A percentile compares a stretch with the other conserved stretches of the same genome.
These are phyloP conservation scores for Sardinella longiceps DNA, from an alignment of 2,797 vertebrate species.

Conservation along the genomic window DNA sequence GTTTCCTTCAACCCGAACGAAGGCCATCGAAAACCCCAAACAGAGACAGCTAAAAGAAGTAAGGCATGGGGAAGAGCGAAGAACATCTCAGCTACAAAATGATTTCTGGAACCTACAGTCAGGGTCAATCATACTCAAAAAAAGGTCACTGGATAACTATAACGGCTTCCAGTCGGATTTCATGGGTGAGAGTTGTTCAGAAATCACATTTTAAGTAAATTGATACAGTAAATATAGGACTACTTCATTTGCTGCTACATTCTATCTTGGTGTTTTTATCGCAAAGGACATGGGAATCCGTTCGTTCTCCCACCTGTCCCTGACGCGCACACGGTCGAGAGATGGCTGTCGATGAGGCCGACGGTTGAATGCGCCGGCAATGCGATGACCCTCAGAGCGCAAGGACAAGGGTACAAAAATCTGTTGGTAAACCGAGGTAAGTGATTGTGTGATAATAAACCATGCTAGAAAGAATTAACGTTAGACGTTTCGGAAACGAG, in stretches of 20 bases:
- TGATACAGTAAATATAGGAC: no score
- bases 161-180: background rate
- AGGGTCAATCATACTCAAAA: background rate
- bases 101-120: background rate
- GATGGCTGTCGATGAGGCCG: conserved; percentile 65
- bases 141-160: background rate
- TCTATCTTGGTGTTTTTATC: background rate
- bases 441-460: no score
- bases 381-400: conserved; percentile 69
- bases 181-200: background rate
- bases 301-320: conserved; percentile 43
- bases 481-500: no score
- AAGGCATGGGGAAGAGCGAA: background rate
- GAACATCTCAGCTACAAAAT: background rate
- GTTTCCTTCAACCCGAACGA: background rate
- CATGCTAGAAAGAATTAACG: no score
- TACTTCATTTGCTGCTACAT: background rate
- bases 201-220: no score
- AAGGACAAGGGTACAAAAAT: conserved; percentile 61
- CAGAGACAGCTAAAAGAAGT: background rate
- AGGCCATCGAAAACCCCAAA: background rate
- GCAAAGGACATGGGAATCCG: conserved; percentile 42
- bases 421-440: conserved; percentile 72
- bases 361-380: conserved; percentile 64
- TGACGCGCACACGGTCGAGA: conserved; percentile 40